Evolutionary conservation across 2,888 invertebrate species (phyloP).

Genomic region (Zelleria hepariella): DNA sequence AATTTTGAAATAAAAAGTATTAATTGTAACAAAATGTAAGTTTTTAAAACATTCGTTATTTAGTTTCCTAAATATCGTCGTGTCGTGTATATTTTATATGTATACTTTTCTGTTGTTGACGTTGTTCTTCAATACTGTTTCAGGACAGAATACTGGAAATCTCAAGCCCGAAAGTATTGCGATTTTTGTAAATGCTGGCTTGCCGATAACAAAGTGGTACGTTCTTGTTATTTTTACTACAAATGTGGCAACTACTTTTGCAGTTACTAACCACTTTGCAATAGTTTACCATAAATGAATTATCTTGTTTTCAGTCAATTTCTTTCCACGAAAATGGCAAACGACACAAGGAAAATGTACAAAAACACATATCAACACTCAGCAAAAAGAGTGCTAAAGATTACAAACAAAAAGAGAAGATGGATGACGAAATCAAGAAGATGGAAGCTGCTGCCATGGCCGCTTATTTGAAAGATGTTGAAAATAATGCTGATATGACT

Average conservation of each 20-base stretch:
- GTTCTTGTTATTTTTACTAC: too few species aligned
- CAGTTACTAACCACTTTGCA: not conserved
- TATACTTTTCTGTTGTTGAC: too few species aligned
- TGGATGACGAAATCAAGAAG: conserved; percentile 83
- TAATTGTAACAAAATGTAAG: too few species aligned
- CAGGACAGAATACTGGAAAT: conserved; percentile 98
- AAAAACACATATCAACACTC: conserved; percentile 86
- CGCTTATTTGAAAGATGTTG: conserved; percentile 89
- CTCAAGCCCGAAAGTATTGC: conserved; percentile 94
- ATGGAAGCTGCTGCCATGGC: conserved; percentile 94
- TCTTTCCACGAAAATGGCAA: conserved; percentile 96
- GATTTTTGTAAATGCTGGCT: conserved; percentile 99
- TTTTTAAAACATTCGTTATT: too few species aligned
- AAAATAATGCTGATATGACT: conserved; percentile 75
- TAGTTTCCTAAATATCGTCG: too few species aligned
- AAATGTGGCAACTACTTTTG: too few species aligned
- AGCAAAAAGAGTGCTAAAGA: conserved; percentile 87
- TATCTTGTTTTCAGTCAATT: conserved; percentile 78
- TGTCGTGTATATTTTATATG: too few species aligned
- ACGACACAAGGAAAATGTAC: conserved; percentile 92
- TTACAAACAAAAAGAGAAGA: conserved; percentile 81
- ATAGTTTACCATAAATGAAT: too few species aligned
- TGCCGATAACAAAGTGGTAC: conserved; percentile 94
- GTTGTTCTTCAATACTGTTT: too few species aligned
- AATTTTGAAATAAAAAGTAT: too few species aligned